These are phyloP conservation scores for Sebastes flavidus DNA, from an alignment of 2,797 vertebrate species.

Conservation along the genomic window DNA sequence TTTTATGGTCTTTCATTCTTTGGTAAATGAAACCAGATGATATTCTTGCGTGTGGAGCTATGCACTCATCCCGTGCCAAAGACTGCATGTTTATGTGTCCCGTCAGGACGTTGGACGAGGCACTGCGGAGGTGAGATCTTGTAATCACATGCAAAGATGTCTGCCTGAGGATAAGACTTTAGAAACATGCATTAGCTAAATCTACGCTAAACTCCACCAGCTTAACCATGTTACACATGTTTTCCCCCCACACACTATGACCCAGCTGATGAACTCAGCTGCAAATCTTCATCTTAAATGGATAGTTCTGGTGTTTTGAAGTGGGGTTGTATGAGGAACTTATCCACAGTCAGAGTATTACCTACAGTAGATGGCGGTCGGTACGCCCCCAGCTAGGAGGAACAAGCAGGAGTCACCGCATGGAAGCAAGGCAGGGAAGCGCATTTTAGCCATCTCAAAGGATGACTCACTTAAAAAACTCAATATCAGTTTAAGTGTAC, in stretches of 20 bases:
- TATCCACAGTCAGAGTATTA: neutral
- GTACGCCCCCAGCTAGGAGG: no score
- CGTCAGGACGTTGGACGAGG: conserved; percentile 1
- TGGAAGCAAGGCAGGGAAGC: neutral
- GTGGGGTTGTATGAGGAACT: neutral
- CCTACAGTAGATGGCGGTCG: neutral
- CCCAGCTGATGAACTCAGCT: neutral
- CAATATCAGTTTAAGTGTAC: no score
- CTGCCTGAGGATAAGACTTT: conserved; percentile 18
- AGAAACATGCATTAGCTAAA: neutral
- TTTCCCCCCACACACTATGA: neutral
- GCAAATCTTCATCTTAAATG: neutral
- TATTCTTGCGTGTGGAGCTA: neutral
- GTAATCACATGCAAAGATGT: conserved; percentile 33
- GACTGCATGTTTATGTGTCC: conserved; percentile 3
- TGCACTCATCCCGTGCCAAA: conserved; percentile 6
- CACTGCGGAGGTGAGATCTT: conserved; percentile 29
- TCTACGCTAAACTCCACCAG: neutral
- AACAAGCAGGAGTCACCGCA: no score
- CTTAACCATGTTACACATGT: neutral
- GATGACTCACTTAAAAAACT: no score
- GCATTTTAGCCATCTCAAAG: no score
- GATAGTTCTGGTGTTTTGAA: neutral
- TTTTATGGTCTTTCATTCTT: conserved; percentile 35
- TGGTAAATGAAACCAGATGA: conserved; percentile 59